These are phyloP conservation scores for Oreochromis aureus DNA, from an alignment of 2,113 vertebrate species.

Conservation along the genomic window DNA sequence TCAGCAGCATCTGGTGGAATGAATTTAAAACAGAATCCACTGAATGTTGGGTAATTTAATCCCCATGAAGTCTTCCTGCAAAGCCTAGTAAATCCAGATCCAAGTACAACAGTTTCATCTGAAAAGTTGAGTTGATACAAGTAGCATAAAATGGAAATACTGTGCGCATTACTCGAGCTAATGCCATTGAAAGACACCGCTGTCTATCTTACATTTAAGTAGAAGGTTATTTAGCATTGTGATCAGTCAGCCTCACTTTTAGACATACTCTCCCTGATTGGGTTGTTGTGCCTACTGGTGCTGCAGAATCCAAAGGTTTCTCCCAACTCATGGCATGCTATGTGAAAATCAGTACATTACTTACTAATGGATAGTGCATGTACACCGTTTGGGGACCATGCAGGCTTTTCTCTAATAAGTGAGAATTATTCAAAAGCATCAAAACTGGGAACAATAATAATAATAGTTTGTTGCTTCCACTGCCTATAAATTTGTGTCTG, in stretches of 20 bases:
- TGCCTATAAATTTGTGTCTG: background rate
- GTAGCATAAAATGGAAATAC: background rate
- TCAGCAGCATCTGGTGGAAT: background rate
- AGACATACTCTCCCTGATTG: background rate
- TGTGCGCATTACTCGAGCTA: background rate
- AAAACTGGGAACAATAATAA: background rate
- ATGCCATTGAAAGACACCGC: background rate
- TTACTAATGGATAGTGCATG: background rate
- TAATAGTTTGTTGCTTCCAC: background rate
- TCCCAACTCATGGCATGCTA: background rate
- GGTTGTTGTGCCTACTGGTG: background rate
- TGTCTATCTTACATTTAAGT: background rate
- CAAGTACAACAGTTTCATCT: background rate
- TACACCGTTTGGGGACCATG: background rate
- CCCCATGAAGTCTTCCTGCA: background rate
- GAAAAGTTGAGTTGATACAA: background rate
- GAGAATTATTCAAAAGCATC: background rate
- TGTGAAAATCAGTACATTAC: background rate
- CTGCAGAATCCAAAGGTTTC: background rate
- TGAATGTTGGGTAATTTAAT: background rate
- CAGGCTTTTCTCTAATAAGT: background rate
- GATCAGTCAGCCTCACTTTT: background rate
- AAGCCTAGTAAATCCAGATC: background rate
- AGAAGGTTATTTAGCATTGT: background rate
- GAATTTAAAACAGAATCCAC: background rate